phyloP scores from a whole-genome alignment of 2,888 invertebrate genomes.

The Ommatoiulus sabulosus region DNA sequence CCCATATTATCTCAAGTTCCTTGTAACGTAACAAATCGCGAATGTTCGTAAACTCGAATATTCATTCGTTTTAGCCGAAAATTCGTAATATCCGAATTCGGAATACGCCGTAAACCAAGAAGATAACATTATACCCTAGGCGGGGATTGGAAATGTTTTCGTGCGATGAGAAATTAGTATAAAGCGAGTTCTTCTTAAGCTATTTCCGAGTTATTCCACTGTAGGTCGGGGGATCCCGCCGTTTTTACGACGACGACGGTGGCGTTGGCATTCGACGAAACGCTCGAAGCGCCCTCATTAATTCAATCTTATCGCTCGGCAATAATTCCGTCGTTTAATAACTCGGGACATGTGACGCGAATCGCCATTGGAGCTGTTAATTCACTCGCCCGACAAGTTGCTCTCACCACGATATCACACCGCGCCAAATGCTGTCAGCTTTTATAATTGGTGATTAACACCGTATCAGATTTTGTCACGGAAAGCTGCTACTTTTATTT shows the following conservation, averaged over 20 bases:
- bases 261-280: background rate
- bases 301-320: background rate
- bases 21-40: no score
- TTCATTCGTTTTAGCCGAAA: no score
- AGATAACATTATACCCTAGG: no score
- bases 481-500: background rate
- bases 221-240: no score
- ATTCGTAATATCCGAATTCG: no score
- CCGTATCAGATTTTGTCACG: slow-evolving; percentile 32
- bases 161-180: no score
- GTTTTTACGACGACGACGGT: background rate
- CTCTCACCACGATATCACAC: slow-evolving; percentile 40
- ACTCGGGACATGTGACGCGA: background rate
- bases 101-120: no score
- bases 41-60: no score
- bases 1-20: no score
- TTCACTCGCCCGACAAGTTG: slow-evolving; percentile 35
- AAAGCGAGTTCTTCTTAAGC: no score
- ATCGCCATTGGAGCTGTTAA: background rate
- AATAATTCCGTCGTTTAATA: background rate
- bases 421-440: background rate
- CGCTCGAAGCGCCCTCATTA: slow-evolving; percentile 22
- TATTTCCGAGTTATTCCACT: no score
- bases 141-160: no score
- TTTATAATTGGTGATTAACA: slow-evolving; percentile 36